Percentiles rank a stretch among this genome's conserved stretches.
These are phyloP conservation scores for Chromoteleia sp. DNA, from an alignment of 2,888 invertebrate species.

Conservation along the genomic window DNA sequence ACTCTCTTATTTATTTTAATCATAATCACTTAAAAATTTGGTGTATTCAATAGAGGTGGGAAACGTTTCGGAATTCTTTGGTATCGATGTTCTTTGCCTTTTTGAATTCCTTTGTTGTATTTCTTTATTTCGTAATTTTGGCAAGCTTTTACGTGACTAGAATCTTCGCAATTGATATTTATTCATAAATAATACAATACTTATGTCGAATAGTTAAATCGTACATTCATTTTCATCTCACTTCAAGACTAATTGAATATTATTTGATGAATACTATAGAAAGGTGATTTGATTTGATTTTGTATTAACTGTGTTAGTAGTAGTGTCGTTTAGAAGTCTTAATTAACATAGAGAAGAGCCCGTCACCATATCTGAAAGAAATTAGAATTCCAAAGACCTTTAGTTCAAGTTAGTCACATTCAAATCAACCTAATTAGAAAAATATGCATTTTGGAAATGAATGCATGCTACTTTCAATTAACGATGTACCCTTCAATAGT, in stretches of 20 bases:
- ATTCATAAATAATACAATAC: slow-evolving; percentile 25
- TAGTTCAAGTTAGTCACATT: slow-evolving; percentile 57
- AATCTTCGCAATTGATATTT: slow-evolving; percentile 55
- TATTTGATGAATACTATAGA: slow-evolving; percentile 46
- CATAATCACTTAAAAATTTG: slow-evolving; percentile 35
- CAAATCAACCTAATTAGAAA: slow-evolving; percentile 19
- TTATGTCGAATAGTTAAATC: slow-evolving; percentile 13
- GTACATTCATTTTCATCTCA: slow-evolving; percentile 15
- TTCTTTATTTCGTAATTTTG: slow-evolving; percentile 17
- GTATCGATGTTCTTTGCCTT: slow-evolving; percentile 47
- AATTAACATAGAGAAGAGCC: slow-evolving; percentile 78
- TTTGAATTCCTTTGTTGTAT: slow-evolving; percentile 1
- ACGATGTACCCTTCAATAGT: not conserved
- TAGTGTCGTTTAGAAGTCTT: slow-evolving; percentile 68
- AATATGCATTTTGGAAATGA: not conserved
- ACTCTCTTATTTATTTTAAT: slow-evolving; percentile 28
- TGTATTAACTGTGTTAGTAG: slow-evolving; percentile 73
- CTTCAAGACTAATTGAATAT: slow-evolving; percentile 41
- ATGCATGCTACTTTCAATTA: slow-evolving; percentile 23
- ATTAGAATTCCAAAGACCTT: slow-evolving; percentile 79
- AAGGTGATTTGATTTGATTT: slow-evolving; percentile 42
- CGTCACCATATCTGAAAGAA: slow-evolving; percentile 83
- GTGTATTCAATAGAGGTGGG: slow-evolving; percentile 39
- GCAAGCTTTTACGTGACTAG: slow-evolving; percentile 73
- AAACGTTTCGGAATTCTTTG: slow-evolving; percentile 38